These are phyloP conservation scores for Phania funesta DNA, from an alignment of 2,888 invertebrate genomes.

Conservation along the genomic window DNA sequence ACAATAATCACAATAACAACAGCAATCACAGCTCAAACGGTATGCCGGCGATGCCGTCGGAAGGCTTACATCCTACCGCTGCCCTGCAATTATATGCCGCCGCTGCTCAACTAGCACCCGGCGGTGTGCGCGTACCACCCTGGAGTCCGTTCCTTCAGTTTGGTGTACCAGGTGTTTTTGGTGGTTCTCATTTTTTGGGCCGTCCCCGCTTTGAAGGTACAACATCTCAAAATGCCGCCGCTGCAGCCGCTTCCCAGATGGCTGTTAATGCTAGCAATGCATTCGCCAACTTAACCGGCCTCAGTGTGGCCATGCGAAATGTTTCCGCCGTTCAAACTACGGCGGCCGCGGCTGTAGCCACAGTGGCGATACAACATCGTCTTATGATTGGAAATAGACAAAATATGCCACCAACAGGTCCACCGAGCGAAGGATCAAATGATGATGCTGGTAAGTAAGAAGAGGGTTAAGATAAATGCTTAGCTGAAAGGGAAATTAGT, in stretches of 20 bases:
- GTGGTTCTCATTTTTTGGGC: slow-evolving; percentile 75
- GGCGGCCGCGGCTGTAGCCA: slow-evolving; percentile 78
- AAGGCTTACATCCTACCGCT: slow-evolving; percentile 78
- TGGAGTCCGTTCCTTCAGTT: slow-evolving; percentile 78
- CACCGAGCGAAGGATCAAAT: slow-evolving; percentile 79
- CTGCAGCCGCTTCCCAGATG: slow-evolving; percentile 76
- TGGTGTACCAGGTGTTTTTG: slow-evolving; percentile 78
- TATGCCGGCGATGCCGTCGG: slow-evolving; percentile 74
- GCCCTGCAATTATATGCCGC: slow-evolving; percentile 78
- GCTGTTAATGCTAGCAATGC: slow-evolving; percentile 79
- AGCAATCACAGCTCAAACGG: slow-evolving; percentile 48
- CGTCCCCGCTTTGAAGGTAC: slow-evolving; percentile 76
- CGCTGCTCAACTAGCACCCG: slow-evolving; percentile 78
- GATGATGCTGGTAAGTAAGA: slow-evolving; percentile 77
- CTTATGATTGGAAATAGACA: slow-evolving; percentile 78
- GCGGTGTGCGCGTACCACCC: slow-evolving; percentile 78
- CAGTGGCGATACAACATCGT: slow-evolving; percentile 78
- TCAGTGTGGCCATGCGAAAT: slow-evolving; percentile 78
- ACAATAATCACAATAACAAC: slow-evolving; percentile 41
- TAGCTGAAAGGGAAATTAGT: too few species aligned
- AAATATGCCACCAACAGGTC: slow-evolving; percentile 76
- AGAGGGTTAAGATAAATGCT: neutral
- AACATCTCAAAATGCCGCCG: slow-evolving; percentile 75
- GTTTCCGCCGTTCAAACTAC: slow-evolving; percentile 78
- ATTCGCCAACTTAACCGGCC: slow-evolving; percentile 78